phyloP scores from a whole-genome alignment of 2,797 vertebrate species.

The Sebastes itinus region DNA sequence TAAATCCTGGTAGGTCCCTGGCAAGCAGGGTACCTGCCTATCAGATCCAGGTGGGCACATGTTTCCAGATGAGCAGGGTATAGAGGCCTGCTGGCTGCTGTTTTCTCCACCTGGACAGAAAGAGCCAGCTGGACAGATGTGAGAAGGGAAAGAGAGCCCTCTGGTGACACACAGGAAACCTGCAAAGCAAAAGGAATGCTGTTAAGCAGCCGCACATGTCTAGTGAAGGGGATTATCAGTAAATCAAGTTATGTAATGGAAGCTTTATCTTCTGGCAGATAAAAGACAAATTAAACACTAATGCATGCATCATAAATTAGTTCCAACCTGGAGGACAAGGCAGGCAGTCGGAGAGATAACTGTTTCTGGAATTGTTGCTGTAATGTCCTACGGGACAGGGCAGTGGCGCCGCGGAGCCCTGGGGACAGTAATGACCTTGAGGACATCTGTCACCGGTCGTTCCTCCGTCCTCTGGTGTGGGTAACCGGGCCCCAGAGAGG shows the following conservation, averaged over 20 bases:
- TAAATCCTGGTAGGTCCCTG: constrained; percentile 88
- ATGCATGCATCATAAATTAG: background rate
- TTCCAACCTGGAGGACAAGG: constrained; percentile 85
- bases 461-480: constrained; percentile 78
- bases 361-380: constrained; percentile 83
- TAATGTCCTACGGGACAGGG: constrained; percentile 84
- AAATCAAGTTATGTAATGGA: constrained; percentile 11
- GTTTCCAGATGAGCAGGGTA: constrained; percentile 84
- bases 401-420: constrained; percentile 79
- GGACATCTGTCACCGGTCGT: constrained; percentile 82
- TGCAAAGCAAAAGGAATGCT: constrained; percentile 57
- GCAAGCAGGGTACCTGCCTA: constrained; percentile 78
- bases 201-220: background rate
- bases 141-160: constrained; percentile 82
- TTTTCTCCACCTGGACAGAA: constrained; percentile 84
- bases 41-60: constrained; percentile 87
- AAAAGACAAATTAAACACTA: background rate
- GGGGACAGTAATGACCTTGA: constrained; percentile 85
- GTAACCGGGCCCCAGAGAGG: constrained; percentile 70
- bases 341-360: constrained; percentile 79
- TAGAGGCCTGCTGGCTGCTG: constrained; percentile 67
- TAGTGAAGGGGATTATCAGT: background rate
- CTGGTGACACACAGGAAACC: constrained; percentile 87
- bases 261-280: background rate
- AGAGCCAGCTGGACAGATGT: constrained; percentile 84